phyloP scores from a whole-genome alignment of 2,888 invertebrate genomes.

The Argyresthia goedartella region DNA sequence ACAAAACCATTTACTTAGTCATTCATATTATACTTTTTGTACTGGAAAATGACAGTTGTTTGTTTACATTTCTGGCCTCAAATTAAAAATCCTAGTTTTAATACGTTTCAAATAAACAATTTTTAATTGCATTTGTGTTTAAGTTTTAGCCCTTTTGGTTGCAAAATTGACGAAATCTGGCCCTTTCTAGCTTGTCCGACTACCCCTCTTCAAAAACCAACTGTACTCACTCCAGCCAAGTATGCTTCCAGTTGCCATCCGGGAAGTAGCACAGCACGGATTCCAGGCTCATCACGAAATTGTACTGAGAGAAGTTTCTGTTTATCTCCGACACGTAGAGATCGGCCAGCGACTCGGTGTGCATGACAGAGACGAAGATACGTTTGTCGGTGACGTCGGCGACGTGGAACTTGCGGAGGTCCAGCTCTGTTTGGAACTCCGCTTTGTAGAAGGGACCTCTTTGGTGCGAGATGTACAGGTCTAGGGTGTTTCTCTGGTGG shows the following conservation, averaged over 20 bases:
- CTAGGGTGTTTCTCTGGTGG: conserved; percentile 60
- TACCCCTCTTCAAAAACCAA: no score
- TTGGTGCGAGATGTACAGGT: conserved; percentile 84
- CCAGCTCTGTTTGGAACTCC: conserved; percentile 79
- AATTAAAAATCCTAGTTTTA: no score
- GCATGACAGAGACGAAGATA: conserved; percentile 86
- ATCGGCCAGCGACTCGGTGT: conserved; percentile 78
- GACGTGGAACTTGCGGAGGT: conserved; percentile 79
- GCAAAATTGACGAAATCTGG: no score
- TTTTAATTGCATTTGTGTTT: no score
- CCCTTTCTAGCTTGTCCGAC: no score
- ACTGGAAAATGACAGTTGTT: no score
- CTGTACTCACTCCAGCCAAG: conserved; percentile 82
- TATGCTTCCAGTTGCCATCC: conserved; percentile 82
- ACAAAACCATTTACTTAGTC: no score
- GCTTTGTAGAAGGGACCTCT: conserved; percentile 78
- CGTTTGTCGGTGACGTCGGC: conserved; percentile 86
- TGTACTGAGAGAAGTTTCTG: conserved; percentile 73
- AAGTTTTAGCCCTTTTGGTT: no score
- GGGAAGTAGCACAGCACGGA: conserved; percentile 88
- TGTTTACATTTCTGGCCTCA: no score
- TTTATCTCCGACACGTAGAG: conserved; percentile 85
- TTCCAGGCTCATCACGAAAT: conserved; percentile 84
- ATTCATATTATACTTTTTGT: no score
- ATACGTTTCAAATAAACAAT: no score